These are phyloP conservation scores for Pionites leucogaster DNA, from an alignment of 2,113 vertebrate species.

Conservation along the genomic window DNA sequence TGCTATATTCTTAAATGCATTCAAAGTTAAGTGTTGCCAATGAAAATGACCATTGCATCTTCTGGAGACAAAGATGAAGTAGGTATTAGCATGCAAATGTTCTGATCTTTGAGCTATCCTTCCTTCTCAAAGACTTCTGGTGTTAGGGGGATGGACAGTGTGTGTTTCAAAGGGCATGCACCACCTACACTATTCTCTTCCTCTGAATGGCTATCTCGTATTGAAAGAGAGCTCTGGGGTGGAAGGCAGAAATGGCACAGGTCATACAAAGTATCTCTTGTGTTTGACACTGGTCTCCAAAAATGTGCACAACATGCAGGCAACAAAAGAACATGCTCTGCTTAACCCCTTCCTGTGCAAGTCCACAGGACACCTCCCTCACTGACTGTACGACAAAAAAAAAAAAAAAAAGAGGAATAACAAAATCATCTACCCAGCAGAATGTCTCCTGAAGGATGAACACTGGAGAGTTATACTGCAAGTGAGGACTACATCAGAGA, in stretches of 20 bases:
- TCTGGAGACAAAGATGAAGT: background rate
- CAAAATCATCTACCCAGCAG: background rate
- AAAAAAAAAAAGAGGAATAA: background rate
- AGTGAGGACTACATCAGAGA: background rate
- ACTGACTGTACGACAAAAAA: background rate
- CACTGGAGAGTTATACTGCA: background rate
- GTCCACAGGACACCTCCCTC: background rate
- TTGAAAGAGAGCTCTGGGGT: background rate
- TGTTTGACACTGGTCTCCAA: background rate
- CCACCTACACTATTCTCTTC: background rate
- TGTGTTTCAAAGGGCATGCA: background rate
- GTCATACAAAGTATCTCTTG: background rate
- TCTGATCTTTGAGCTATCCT: background rate
- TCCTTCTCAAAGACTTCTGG: background rate
- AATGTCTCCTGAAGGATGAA: background rate
- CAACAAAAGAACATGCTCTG: background rate
- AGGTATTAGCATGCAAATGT: background rate
- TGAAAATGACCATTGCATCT: background rate
- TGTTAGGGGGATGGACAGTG: background rate
- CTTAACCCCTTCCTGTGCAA: background rate
- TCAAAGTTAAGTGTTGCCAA: fast-evolving
- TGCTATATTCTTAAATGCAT: background rate
- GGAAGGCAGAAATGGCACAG: background rate
- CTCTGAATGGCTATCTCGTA: fast-evolving
- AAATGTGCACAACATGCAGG: fast-evolving